Evolutionary conservation across 2,888 invertebrate species (phyloP), one percentile per base, ranked within the genome.

Genomic region (Pristionchus japonicus): DNA sequence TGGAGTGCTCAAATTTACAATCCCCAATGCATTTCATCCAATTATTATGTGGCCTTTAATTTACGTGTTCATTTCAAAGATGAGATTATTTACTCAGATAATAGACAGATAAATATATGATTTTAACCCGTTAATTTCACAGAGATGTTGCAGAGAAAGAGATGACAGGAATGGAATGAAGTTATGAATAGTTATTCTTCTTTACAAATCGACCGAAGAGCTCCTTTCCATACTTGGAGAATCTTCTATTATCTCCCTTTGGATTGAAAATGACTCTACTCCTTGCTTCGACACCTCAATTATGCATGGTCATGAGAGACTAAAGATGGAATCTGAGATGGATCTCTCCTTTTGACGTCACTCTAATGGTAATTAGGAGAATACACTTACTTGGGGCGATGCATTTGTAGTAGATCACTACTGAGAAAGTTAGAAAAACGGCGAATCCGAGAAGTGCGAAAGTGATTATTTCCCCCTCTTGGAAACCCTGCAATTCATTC

Each of bases 371-470:
- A 40, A 40, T 37, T 43, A 43, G 43, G 43, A n/a, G 23, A 77
- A n/a, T 9, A 57, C 9, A 57, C 57, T 87, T 17, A 87, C 87
- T 87, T 15, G 87, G 87, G 11, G 87, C 77, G 17, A 87, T 49
- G 61, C 87, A 87, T 80, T 87, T 87, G 57, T 87, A 87, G 87
- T 87, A 87, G 57, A 61, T 31, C 34, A 87, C 80, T 17, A 87
- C 80, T 31, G 57, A 17, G 61, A 52, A 87, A 27, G 80, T 87
- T 40, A 87, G 87, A 17, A 87, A 64, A 40, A 80, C 37, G 4
- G 87, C 80, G 61, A 87, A 87, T 34, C 57, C 87, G 11, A 87
- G 80, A 31, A 87, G 61, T 17, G 77, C 77, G 43, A 87, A 87
- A 9, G 87, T 87, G n/a, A 87, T 64, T 52, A 87, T 57, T 61